Evolutionary conservation across 1,140 invertebrate species (phyloP), one percentile per base, ranked within the genome.

Genomic region (Drosophila kohkoa): DNA sequence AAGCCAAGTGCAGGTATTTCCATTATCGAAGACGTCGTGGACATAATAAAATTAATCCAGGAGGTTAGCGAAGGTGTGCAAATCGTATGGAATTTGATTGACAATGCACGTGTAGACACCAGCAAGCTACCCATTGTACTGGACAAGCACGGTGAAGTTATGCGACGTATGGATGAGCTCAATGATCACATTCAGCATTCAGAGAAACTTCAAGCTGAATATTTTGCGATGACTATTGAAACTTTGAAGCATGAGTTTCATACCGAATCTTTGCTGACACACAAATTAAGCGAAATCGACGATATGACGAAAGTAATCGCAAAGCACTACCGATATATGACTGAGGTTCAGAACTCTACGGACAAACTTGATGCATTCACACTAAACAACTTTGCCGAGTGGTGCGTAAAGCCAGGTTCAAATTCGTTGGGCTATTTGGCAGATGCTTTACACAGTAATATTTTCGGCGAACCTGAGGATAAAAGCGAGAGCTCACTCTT

Each of bases 331-430:
- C 10, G 2, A 1, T 45, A 59, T 15, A 46, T 81, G 43, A 38
- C 6, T 7, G 55, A 58, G 0, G 81, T 75, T 15, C 48, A 70
- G 30, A 64, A 51, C 2, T 6, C 57, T 16, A 68, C 49, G 28
- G 41, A 60, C 1, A 30, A n/a, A 4, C 32, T 77, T 10, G 65
- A 78, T 15, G 38, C 49, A 0, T 63, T 5, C 20, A 82, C 79
- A 0, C 15, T 82, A 6, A 28, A 30, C 0, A 59, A 25, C 41
- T 82, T 82, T 43, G 75, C 79, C 51, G 46, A 74, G 2, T 77
- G 75, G 75, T 68, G 43, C 11, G 72, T 82, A 1, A 43, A 76
- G 38, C 67, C 66, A 6, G 48, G 72, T 6, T 13, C 71, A 3
- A 52, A 25, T 6, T 71, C 80, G 6, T 15, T 82, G 6, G 1